Base-by-base conservation (phyloP, 2,888 invertebrate species). In the Schrankia costaestrigalis region DNA sequence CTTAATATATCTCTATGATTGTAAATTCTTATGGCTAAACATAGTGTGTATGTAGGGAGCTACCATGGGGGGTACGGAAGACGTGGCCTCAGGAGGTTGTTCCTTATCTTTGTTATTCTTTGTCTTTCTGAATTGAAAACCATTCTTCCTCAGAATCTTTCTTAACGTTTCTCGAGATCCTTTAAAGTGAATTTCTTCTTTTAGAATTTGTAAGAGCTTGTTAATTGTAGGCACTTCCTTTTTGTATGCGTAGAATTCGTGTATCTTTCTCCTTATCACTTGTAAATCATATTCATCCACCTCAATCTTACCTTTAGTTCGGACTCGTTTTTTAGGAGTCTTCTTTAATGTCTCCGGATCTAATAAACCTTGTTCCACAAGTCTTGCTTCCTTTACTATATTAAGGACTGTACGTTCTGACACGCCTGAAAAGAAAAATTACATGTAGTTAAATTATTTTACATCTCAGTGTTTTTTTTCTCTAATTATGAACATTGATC, bases 211-310 rank as follows among this genome's bases (percentile, higher is more conserved):
- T 8, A 86, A 57, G 0, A 86, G 61, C 45, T 86, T 86, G 36
- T 86, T 85, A 10, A 85, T 85, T 1, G 86, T 86, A 0, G 86
- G 86, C 2, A 86, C 86, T 61, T 86, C 86, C 59, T 86, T 86
- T 42, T 86, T 86, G 41, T 77, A 86, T 6, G 86, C 72, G 41
- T 86, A 86, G 52, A 86, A 86, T 46, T 86, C 86, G n/a, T 86
- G 85, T 15, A 86, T 84, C 49, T 85, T 85, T 28, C 84, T 62
- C 21, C 83, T 56, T 10, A 86, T 86, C 0, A 86, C 83, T 68
- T 83, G 82, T 14, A 86, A 58, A 40, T 86, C 85, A 48, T 78
- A 85, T 45, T 86, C 85, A 23, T 81, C 85, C 0, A 86, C 82
- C 59, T 86, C 86, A 35, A 86, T 86, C 51, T 79, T 83, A 10